phyloP scores from a whole-genome alignment of 2,888 invertebrate species.

The Drosophila phalerata region DNA sequence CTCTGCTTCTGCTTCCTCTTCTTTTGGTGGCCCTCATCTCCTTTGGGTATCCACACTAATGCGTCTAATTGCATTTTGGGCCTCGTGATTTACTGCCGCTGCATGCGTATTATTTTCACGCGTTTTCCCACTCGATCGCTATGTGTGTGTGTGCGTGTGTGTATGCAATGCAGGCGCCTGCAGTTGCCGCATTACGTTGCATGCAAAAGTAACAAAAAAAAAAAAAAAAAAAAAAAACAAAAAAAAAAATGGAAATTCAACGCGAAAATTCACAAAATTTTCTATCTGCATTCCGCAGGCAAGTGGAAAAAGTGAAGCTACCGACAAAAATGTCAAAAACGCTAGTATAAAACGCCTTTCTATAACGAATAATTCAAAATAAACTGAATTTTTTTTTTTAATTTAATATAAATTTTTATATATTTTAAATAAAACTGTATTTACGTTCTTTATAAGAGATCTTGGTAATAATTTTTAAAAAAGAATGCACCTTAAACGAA shows the following conservation, averaged over 20 bases:
- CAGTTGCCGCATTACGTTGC: constrained; percentile 43
- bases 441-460: no score
- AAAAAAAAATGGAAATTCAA: constrained; percentile 14
- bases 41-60: constrained; percentile 55
- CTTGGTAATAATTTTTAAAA: no score
- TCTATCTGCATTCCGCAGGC: constrained; percentile 31
- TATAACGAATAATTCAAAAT: no score
- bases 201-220: constrained; percentile 10
- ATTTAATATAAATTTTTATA: no score
- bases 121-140: constrained; percentile 16
- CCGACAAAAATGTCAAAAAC: constrained; percentile 17
- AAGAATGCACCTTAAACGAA: no score
- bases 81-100: constrained; percentile 61
- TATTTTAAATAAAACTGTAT: no score
- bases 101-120: constrained; percentile 55
- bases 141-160: constrained; percentile 13
- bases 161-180: constrained; percentile 52
- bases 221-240: neutral
- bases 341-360: neutral
- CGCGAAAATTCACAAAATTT: constrained; percentile 29
- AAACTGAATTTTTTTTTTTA: no score
- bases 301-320: constrained; percentile 9
- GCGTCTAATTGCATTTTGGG: constrained; percentile 76
- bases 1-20: neutral
- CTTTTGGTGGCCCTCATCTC: constrained; percentile 12